These are phyloP conservation scores for Centroberyx gerrardi DNA, from an alignment of 2,797 vertebrate genomes.

Conservation along the genomic window DNA sequence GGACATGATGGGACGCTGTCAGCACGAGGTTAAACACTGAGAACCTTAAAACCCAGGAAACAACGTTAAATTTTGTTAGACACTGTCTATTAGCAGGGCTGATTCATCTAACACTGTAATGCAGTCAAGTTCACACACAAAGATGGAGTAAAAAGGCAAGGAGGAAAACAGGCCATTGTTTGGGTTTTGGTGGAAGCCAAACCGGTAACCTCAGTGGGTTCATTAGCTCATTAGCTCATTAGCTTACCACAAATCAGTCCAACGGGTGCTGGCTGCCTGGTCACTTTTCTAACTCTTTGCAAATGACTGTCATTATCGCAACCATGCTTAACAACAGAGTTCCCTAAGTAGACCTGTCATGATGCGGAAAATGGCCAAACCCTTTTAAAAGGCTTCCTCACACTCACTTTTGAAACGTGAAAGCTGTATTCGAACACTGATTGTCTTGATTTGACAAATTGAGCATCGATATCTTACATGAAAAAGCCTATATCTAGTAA, in stretches of 20 bases:
- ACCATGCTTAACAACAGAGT: conserved; percentile 51
- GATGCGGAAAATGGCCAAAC: conserved; percentile 11
- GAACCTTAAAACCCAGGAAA: conserved; percentile 29
- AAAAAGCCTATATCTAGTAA: conserved; percentile 30
- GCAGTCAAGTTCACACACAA: conserved; percentile 31
- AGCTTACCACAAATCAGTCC: conserved; percentile 64
- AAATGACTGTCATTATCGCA: conserved; percentile 86
- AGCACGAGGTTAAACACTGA: conserved; percentile 50
- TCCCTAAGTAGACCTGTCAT: conserved; percentile 16
- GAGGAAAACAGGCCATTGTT: conserved; percentile 55
- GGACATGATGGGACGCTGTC: conserved; percentile 46
- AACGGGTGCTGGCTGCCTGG: conserved; percentile 54
- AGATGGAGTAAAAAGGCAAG: conserved; percentile 8
- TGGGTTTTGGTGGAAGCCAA: conserved; percentile 50
- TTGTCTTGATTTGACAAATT: conserved; percentile 10
- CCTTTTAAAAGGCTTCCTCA: conserved; percentile 17
- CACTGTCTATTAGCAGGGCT: conserved; percentile 44
- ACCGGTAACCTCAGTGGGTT: conserved; percentile 75
- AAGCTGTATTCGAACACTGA: background rate
- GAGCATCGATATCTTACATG: conserved; percentile 10
- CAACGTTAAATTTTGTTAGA: conserved; percentile 55
- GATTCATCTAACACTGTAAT: conserved; percentile 31
- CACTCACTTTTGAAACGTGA: background rate
- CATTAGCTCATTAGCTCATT: conserved; percentile 85
- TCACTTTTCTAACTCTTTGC: conserved; percentile 85